These are phyloP conservation scores for Conistra vaccinii DNA, from an alignment of 2,888 invertebrate species.

Conservation along the genomic window DNA sequence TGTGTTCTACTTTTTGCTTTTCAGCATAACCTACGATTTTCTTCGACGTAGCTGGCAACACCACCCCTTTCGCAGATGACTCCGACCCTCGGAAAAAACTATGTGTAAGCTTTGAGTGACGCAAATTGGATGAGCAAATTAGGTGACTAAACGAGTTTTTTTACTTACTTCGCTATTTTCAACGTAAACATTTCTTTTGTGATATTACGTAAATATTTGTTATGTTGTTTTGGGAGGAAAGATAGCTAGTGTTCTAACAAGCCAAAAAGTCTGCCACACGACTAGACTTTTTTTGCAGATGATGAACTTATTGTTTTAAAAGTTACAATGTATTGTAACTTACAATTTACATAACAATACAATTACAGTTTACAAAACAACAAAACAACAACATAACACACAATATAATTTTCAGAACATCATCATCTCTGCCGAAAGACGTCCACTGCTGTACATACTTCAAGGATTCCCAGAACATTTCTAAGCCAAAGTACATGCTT, in stretches of 20 bases:
- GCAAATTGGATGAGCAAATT: constrained; percentile 65
- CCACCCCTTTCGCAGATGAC: constrained; percentile 44
- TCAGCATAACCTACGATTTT: not conserved
- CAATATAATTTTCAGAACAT: too few species aligned
- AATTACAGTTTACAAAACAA: too few species aligned
- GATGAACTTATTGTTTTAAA: not conserved
- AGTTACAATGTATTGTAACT: too few species aligned
- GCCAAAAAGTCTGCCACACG: not conserved
- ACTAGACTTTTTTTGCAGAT: not conserved
- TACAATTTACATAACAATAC: too few species aligned
- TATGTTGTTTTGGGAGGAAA: not conserved
- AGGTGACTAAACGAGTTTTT: constrained; percentile 53
- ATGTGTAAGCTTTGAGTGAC: constrained; percentile 64
- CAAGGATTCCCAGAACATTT: too few species aligned
- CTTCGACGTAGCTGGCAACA: constrained; percentile 33
- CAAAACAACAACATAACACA: too few species aligned
- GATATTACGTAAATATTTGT: constrained; percentile 1
- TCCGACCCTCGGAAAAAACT: constrained; percentile 56
- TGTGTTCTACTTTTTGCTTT: too few species aligned
- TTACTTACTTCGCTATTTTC: constrained; percentile 29
- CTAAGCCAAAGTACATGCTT: too few species aligned
- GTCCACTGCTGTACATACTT: too few species aligned
- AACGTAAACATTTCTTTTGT: constrained; percentile 19
- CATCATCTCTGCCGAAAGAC: too few species aligned
- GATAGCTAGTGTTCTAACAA: not conserved